Base-by-base conservation (phyloP, 2,888 invertebrate genomes). In the Meta bourneti region DNA sequence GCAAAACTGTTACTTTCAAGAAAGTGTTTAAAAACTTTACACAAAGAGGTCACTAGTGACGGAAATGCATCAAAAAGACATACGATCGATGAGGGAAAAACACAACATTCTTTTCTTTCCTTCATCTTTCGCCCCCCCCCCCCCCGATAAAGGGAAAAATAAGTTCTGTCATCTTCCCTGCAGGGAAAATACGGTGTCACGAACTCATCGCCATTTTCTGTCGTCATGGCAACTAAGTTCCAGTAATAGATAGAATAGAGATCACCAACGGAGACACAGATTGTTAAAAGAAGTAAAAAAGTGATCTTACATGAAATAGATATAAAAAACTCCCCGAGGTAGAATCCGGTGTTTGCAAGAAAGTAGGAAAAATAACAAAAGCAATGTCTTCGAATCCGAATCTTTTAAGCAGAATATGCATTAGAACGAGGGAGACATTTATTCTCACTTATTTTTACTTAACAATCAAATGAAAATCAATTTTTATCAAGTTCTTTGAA, bases 181-280 rank as follows among this genome's bases (percentile, higher is more conserved):
- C 19, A 77, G 75, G 89, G 70, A 89, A 89, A 81, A 89, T 82
- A 81, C 75, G 52, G 20, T 82, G 74, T 82, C 89, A 82, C 89
- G 84, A 82, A 74, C 74, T 69, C 81, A 77, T 75, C 61, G 74
- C 77, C 51, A 61, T 89, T 89, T 89, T 70, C 75, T 16, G 89
- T 89, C 19, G 48, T 75, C 89, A 52, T 19, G 82, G 89, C 75
- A 75, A 89, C 89, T n/a, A 75, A 79, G 75, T 81, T 82, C 8
- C 9, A 49, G 89, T 75, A 82, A 82, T 69, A n/a, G 16, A 82
- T 75, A 49, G 81, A 81, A 89, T n/a, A 75, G 75, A 75, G 75
- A 82, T 75, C 82, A 81, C 82, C 75, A 81, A 81, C 80, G 81
- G 81, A 81, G 51, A 81, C 72, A 88, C 70, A 81, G 82, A 89